phyloP scores from a whole-genome alignment of 2,797 vertebrate species.

The Tolypeutes matacus region DNA sequence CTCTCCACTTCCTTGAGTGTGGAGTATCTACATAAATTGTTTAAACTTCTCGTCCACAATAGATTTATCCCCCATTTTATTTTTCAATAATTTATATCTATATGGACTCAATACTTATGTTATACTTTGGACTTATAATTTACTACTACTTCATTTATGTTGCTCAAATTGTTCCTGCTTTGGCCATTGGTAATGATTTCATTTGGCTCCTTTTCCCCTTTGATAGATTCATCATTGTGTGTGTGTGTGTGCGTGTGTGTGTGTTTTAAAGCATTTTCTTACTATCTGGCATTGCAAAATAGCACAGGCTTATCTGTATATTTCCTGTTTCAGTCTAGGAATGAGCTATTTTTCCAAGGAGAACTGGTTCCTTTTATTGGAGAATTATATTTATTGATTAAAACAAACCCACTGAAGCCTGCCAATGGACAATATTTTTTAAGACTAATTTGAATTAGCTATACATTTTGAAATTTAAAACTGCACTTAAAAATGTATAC shows the following conservation, averaged over 20 bases:
- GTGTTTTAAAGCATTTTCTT: background rate
- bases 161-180: background rate
- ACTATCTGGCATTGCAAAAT: background rate
- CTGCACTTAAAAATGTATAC: background rate
- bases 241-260: background rate
- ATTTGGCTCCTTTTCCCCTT: background rate
- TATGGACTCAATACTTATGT: background rate
- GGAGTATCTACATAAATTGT: background rate
- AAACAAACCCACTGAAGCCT: background rate
- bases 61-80: background rate
- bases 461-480: background rate
- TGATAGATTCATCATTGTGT: background rate
- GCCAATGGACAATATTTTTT: background rate
- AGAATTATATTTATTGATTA: background rate
- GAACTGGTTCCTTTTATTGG: background rate
- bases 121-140: conserved; percentile 36
- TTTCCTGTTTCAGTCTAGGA: background rate
- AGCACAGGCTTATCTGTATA: background rate
- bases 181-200: background rate
- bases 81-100: background rate
- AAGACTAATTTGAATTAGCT: background rate
- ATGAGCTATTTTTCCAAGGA: background rate
- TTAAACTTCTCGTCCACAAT: background rate
- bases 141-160: background rate
- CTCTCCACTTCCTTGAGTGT: background rate